Conservation (phyloP, 2,888 invertebrate genomes). For the Phyto melanocephala region DNA sequence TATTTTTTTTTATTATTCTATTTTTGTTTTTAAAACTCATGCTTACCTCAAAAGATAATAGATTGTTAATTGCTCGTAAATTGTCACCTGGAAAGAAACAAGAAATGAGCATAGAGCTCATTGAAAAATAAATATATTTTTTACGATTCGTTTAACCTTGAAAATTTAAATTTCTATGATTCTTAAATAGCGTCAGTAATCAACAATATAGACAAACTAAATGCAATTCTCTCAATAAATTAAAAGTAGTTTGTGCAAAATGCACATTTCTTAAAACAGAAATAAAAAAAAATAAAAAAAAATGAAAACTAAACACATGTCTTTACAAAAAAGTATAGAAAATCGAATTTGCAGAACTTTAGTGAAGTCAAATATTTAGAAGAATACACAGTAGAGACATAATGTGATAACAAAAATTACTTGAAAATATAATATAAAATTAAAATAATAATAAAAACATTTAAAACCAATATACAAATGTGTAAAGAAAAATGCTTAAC, state of each 20-base stretch:
- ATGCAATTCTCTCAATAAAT: background rate
- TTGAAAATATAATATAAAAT: too few species aligned
- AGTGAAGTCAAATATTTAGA: background rate
- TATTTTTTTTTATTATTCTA: too few species aligned
- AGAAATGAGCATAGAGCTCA: background rate
- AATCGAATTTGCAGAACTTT: constrained; percentile 19
- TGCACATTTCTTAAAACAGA: constrained; percentile 10
- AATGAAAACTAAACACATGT: constrained; percentile 46
- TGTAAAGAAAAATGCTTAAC: too few species aligned
- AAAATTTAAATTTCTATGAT: constrained; percentile 24
- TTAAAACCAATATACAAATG: too few species aligned
- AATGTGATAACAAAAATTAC: too few species aligned
- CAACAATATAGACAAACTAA: constrained; percentile 10
- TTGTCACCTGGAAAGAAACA: background rate
- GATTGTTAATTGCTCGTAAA: constrained; percentile 34
- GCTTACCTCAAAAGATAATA: constrained; percentile 9
- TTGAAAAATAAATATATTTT: background rate
- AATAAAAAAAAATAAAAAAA: too few species aligned
- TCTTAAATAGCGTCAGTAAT: constrained; percentile 9
- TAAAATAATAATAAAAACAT: too few species aligned
- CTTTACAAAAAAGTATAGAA: background rate
- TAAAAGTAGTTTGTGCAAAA: background rate
- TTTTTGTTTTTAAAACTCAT: too few species aligned
- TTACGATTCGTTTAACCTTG: constrained; percentile 57
- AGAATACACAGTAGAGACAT: background rate